Evolutionary conservation across 2,888 invertebrate genomes (phyloP).

Genomic region (Mimas tiliae): DNA sequence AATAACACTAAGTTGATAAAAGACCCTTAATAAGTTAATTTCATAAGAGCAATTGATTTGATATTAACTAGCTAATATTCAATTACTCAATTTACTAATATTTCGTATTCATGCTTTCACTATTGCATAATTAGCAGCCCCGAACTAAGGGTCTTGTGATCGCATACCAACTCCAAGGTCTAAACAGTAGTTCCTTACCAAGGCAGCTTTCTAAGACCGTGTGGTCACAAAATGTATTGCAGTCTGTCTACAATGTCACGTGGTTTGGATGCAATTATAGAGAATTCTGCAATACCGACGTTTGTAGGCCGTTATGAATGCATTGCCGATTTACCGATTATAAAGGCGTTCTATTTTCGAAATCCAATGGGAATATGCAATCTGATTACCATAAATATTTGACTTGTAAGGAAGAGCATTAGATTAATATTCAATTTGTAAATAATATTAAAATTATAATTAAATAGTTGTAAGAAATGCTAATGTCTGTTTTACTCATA

Average conservation of each 20-base stretch:
- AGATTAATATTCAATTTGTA: too few relatives aligned
- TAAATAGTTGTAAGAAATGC: too few relatives aligned
- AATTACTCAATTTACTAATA: background rate
- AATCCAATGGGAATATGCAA: background rate
- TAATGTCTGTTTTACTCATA: too few relatives aligned
- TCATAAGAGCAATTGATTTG: too few relatives aligned
- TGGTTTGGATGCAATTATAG: slow-evolving; percentile 20
- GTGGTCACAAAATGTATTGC: slow-evolving; percentile 21
- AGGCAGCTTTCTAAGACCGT: slow-evolving; percentile 17
- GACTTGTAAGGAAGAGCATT: background rate
- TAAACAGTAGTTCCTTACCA: slow-evolving; percentile 5
- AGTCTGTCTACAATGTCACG: slow-evolving; percentile 15
- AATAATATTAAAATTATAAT: background rate
- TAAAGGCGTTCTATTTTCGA: background rate
- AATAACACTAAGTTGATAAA: too few relatives aligned
- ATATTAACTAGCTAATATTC: background rate
- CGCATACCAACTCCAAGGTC: slow-evolving; percentile 20
- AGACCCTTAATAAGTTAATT: too few relatives aligned
- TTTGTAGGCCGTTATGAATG: slow-evolving; percentile 4
- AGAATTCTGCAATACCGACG: slow-evolving; percentile 8
- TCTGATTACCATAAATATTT: background rate
- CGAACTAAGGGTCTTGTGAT: slow-evolving; percentile 4
- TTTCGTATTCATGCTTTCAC: background rate
- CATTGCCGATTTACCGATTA: slow-evolving; percentile 6
- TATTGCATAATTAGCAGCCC: background rate